A percentile compares a stretch with the other conserved stretches of the same genome.
These are phyloP conservation scores for Euphydryas editha DNA, from an alignment of 2,888 invertebrate genomes.

Conservation along the genomic window DNA sequence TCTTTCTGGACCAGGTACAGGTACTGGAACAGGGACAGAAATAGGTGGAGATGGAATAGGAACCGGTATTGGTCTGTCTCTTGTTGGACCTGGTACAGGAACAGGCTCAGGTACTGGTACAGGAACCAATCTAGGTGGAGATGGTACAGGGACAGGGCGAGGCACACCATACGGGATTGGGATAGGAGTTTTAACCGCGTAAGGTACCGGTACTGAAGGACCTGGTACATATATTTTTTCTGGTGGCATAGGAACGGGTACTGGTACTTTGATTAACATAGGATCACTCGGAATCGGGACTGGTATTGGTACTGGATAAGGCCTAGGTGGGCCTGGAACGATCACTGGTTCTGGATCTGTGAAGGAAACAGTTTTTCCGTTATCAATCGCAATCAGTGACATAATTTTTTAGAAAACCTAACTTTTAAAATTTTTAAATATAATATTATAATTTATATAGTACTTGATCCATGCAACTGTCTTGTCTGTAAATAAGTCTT, in stretches of 20 bases:
- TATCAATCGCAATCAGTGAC: too few species aligned
- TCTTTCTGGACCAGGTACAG: constrained; percentile 57
- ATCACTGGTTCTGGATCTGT: neutral
- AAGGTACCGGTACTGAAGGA: constrained; percentile 50
- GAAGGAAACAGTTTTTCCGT: neutral
- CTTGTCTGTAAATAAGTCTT: too few species aligned
- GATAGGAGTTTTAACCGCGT: constrained; percentile 42
- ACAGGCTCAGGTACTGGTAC: constrained; percentile 50
- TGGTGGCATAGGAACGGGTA: constrained; percentile 61
- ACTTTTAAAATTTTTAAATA: too few species aligned
- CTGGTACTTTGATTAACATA: constrained; percentile 57
- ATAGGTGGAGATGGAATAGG: constrained; percentile 58
- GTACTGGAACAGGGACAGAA: constrained; percentile 54
- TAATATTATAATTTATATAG: too few species aligned
- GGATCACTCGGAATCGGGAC: constrained; percentile 57
- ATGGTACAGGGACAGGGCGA: constrained; percentile 59
- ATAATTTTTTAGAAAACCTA: too few species aligned
- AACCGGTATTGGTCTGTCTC: constrained; percentile 48
- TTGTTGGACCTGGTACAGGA: constrained; percentile 50
- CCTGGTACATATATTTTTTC: constrained; percentile 59
- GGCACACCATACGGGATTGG: constrained; percentile 43
- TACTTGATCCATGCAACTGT: too few species aligned
- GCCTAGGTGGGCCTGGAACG: constrained; percentile 66
- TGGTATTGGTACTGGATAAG: constrained; percentile 69
- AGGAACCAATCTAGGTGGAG: constrained; percentile 52